Percentiles rank a stretch among this genome's conserved stretches.
Evolutionary conservation across 92 coral and sea anemone species (phyloP).

Genomic region (Pocillopora meandrina): DNA sequence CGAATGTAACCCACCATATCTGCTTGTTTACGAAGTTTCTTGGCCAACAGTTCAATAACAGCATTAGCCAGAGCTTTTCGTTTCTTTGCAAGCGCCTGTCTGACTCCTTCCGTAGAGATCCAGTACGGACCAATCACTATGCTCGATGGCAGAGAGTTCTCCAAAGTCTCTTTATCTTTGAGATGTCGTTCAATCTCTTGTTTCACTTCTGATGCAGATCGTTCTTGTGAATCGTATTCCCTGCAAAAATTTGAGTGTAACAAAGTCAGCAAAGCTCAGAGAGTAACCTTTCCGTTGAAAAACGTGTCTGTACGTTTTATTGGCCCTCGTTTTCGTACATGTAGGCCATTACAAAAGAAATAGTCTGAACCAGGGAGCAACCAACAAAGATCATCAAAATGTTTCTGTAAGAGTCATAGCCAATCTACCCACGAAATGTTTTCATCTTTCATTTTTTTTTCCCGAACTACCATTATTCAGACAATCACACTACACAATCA

Average conservation of each 20-base stretch:
- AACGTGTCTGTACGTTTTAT: too few relatives aligned
- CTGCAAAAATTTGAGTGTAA: slow-evolving; percentile 26
- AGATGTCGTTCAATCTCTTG: slow-evolving; percentile 97
- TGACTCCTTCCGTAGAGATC: slow-evolving; percentile 88
- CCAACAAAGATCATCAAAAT: too few relatives aligned
- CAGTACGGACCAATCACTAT: slow-evolving; percentile 93
- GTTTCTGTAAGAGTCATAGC: too few relatives aligned
- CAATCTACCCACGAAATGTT: too few relatives aligned
- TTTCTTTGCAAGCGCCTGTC: slow-evolving; percentile 90
- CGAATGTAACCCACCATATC: slow-evolving; percentile 69
- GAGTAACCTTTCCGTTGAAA: background rate
- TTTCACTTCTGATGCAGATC: slow-evolving; percentile 97
- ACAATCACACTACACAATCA: too few relatives aligned
- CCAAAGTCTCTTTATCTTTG: slow-evolving; percentile 83
- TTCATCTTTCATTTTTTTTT: too few relatives aligned
- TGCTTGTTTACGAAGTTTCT: slow-evolving; percentile 92
- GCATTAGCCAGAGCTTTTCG: slow-evolving; percentile 94
- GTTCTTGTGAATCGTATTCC: slow-evolving; percentile 93
- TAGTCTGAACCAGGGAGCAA: too few relatives aligned
- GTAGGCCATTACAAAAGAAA: too few relatives aligned
- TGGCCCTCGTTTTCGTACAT: too few relatives aligned
- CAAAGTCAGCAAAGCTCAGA: background rate
- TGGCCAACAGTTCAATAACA: slow-evolving; percentile 97
- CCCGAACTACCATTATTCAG: too few relatives aligned
- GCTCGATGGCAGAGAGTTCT: slow-evolving; percentile 87